These are phyloP conservation scores for Ectobius pallidus DNA, from an alignment of 2,888 invertebrate species.

Conservation along the genomic window DNA sequence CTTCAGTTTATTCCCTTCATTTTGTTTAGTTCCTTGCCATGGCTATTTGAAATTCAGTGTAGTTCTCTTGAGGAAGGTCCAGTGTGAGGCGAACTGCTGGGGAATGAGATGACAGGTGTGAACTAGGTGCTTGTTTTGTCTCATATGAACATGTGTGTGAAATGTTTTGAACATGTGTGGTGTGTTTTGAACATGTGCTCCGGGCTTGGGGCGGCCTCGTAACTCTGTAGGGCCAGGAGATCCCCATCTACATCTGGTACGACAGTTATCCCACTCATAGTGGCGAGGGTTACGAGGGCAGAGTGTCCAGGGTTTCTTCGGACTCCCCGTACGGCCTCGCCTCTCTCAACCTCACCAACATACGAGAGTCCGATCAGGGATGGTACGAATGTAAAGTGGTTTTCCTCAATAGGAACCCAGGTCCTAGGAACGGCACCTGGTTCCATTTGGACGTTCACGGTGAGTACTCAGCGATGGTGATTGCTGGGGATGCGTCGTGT, in stretches of 20 bases:
- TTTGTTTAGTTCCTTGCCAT: no score
- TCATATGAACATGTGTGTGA: conserved; percentile 3
- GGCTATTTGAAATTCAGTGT: no score
- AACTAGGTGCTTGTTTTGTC: not conserved
- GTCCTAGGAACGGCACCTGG: conserved; percentile 95
- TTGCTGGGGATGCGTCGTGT: conserved; percentile 1
- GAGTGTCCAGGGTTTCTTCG: conserved; percentile 86
- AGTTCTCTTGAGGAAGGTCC: no score
- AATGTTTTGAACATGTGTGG: not conserved
- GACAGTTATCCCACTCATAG: conserved; percentile 97
- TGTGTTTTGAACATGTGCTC: not conserved
- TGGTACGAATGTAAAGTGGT: conserved; percentile 96
- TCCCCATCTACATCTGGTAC: conserved; percentile 98
- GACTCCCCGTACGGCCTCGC: conserved; percentile 90
- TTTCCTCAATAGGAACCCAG: conserved; percentile 93
- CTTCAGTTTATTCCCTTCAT: no score
- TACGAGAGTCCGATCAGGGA: conserved; percentile 91
- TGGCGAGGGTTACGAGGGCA: conserved; percentile 91
- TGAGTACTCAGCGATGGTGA: conserved; percentile 50
- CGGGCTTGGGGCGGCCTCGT: not conserved
- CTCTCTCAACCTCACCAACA: conserved; percentile 94
- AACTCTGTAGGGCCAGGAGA: conserved; percentile 82
- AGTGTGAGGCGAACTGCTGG: no score
- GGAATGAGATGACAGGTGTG: no score
- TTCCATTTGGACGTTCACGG: conserved; percentile 96